Evolutionary conservation across 2,888 invertebrate species (phyloP).

Genomic region (Caenorhabditis sp.): DNA sequence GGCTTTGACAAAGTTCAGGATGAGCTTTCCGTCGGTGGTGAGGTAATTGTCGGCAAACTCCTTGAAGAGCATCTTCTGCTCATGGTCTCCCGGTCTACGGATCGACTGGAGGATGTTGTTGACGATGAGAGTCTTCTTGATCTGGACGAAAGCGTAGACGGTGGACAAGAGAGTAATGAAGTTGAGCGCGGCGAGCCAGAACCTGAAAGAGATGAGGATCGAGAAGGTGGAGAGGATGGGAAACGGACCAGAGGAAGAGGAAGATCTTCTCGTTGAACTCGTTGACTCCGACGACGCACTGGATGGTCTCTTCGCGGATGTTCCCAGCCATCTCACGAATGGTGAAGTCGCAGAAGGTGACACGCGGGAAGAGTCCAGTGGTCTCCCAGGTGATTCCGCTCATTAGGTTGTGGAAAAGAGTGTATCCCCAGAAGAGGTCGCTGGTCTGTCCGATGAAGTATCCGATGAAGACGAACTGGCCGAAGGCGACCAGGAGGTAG

Average conservation of each 20-base stretch:
- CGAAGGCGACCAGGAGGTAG: constrained; percentile 70
- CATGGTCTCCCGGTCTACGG: not conserved
- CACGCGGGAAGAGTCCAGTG: constrained; percentile 64
- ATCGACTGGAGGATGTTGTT: constrained; percentile 16
- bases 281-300: constrained; percentile 53
- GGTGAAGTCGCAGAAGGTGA: constrained; percentile 42
- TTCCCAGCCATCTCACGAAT: constrained; percentile 33
- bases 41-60: constrained; percentile 23
- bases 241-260: constrained; percentile 55
- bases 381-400: constrained; percentile 40
- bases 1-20: constrained; percentile 30
- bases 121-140: constrained; percentile 14
- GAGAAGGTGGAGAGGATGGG: constrained; percentile 77
- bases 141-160: constrained; percentile 79
- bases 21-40: constrained; percentile 26
- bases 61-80: constrained; percentile 1
- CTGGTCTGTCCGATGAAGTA: constrained; percentile 73
- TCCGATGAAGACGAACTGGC: constrained; percentile 75
- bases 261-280: constrained; percentile 75
- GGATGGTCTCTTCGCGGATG: constrained; percentile 19
- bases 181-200: constrained; percentile 69
- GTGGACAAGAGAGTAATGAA: constrained; percentile 80
- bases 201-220: constrained; percentile 80
- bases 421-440: constrained; percentile 69
- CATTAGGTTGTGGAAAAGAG: constrained; percentile 37